Base-by-base conservation (phyloP, 2,888 invertebrate species). In the Mechanitis mazaeus region DNA sequence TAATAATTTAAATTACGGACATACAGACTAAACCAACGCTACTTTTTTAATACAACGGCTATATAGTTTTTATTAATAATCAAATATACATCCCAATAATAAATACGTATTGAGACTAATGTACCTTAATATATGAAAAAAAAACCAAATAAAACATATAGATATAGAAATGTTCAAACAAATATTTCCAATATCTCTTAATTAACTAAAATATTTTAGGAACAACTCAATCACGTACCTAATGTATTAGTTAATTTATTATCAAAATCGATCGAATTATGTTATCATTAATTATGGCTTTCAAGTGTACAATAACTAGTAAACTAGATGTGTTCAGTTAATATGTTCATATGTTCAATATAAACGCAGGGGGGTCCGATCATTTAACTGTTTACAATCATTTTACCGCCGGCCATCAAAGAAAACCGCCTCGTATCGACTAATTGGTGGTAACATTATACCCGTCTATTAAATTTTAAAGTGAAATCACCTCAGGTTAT, bases 391-490 rank as follows among this genome's bases (percentile, higher is more conserved):
- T 85, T 85, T 83, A 86, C 82, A 83, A 76, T 60, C 56, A 46
- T 59, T 61, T 64, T 54, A 59, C 81, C 79, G 76, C 73, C 74
- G 77, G 74, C 77, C 79, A 80, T 87, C 88, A 88, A 88, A 88
- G 86, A 76, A 74, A 75, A 72, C 82, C 85, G 83, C 79, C 69
- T 68, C 70, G 71, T 72, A 71, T 74, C 74, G 70, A 77, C 84
- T 89, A 89, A 89, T 89, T 89, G 86, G 83, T 82, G 77, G 84
- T 87, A 87, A 87, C 84, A 83, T 78, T 76, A 81, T 78, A 80
- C 79, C 66, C 70, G 66, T 66, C 69, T 68, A 73, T 73, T 72
- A 70, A 72, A 71, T 66, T 69, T 65, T 63, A 58, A 66, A 56
- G 61, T 58, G 31, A 68, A 64, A 61, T 64, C 63, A 68, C 64